These are phyloP conservation scores for Pentamera pediparva DNA, from an alignment of 53 echinoderm and acorn worm species.

Conservation along the genomic window DNA sequence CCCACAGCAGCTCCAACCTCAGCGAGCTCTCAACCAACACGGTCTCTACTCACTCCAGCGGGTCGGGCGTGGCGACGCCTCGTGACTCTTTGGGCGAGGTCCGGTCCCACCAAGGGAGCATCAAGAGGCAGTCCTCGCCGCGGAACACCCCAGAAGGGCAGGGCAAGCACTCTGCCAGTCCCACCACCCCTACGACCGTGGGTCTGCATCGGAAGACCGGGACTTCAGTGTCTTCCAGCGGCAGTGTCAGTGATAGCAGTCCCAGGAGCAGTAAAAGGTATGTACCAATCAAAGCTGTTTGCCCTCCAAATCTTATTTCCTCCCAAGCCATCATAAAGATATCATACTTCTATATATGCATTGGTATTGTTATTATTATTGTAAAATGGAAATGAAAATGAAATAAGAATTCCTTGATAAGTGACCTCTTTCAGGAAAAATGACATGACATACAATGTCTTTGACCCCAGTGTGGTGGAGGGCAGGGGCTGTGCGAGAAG, in stretches of 20 bases:
- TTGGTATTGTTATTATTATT: too few species aligned
- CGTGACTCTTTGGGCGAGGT: constrained; percentile 20
- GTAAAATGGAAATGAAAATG: too few species aligned
- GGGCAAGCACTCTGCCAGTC: constrained; percentile 37
- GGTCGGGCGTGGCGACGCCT: constrained; percentile 59
- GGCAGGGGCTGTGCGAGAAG: too few species aligned
- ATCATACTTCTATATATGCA: too few species aligned
- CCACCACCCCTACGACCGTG: constrained; percentile 21
- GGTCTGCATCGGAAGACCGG: constrained; percentile 46
- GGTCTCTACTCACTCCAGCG: constrained; percentile 76
- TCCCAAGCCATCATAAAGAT: too few species aligned
- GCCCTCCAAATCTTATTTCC: too few species aligned
- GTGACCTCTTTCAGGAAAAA: too few species aligned
- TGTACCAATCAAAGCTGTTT: background rate
- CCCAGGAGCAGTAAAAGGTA: constrained; percentile 73
- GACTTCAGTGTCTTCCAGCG: constrained; percentile 83
- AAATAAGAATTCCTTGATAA: too few species aligned
- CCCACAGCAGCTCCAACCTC: constrained; percentile 70
- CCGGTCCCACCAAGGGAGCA: constrained; percentile 41
- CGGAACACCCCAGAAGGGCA: constrained; percentile 30
- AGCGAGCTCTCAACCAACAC: constrained; percentile 61
- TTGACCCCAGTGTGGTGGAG: too few species aligned
- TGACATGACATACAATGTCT: too few species aligned
- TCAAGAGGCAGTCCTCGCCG: constrained; percentile 33
- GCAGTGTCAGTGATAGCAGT: constrained; percentile 86